These are phyloP conservation scores for Pristis pectinata DNA, from an alignment of 2,797 vertebrate species.

Conservation along the genomic window DNA sequence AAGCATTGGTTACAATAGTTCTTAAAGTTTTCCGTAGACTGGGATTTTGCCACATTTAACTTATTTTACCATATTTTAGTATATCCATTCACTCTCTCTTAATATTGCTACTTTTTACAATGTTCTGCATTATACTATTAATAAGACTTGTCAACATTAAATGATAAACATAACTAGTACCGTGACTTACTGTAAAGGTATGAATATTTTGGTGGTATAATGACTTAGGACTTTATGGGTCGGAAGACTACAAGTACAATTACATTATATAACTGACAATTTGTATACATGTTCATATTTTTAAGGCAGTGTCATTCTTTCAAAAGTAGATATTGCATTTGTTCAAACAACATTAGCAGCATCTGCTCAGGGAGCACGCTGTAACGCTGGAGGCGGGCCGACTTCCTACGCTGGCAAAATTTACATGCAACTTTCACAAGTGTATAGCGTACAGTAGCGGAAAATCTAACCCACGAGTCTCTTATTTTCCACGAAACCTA, in stretches of 20 bases:
- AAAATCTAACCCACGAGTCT: slow-evolving; percentile 18
- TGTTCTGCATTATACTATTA: background rate
- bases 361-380: background rate
- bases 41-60: background rate
- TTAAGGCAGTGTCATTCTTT: background rate
- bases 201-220: background rate
- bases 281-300: background rate
- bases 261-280: background rate
- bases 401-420: slow-evolving; percentile 5
- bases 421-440: slow-evolving; percentile 29
- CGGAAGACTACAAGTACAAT: background rate
- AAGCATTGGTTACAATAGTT: background rate
- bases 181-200: background rate
- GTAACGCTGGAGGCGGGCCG: background rate
- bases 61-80: background rate
- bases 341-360: slow-evolving; percentile 4
- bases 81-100: background rate
- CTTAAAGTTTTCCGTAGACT: background rate
- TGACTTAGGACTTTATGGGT: background rate
- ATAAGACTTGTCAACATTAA: background rate
- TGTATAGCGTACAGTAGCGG: slow-evolving; percentile 8
- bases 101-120: background rate
- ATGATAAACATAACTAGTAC: background rate
- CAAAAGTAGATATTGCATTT: background rate
- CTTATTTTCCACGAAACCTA: slow-evolving; percentile 36